These are phyloP conservation scores for Craterocephalus amniculus DNA, from an alignment of 2,797 vertebrate species.

Conservation along the genomic window DNA sequence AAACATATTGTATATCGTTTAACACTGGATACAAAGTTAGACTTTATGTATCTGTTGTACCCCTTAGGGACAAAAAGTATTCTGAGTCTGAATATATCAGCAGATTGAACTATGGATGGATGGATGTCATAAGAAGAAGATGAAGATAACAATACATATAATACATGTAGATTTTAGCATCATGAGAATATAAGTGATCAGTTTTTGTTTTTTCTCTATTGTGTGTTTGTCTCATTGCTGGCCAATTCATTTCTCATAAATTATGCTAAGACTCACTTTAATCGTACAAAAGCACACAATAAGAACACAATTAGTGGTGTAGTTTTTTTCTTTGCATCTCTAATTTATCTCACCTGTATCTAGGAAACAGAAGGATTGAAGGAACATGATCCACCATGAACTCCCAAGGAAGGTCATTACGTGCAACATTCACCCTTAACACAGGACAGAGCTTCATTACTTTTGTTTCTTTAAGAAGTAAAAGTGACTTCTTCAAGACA, in stretches of 20 bases:
- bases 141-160: too few species aligned
- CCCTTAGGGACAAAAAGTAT: too few species aligned
- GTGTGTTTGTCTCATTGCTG: not conserved
- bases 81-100: too few species aligned
- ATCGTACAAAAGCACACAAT: not conserved
- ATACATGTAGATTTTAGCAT: too few species aligned
- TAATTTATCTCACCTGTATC: constrained; percentile 85
- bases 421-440: constrained; percentile 90
- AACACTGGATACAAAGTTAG: too few species aligned
- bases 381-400: constrained; percentile 96
- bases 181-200: too few species aligned
- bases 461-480: not conserved
- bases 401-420: constrained; percentile 98
- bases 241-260: not conserved
- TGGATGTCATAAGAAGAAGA: too few species aligned
- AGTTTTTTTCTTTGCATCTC: not conserved
- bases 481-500: not conserved
- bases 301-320: not conserved
- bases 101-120: too few species aligned
- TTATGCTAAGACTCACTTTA: not conserved
- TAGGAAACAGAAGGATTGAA: constrained; percentile 92
- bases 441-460: constrained; percentile 6
- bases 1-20: too few species aligned
- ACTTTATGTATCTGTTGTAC: too few species aligned
- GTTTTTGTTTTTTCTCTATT: not conserved